Conservation (phyloP, 2,888 invertebrate species). For the Nomada ruficornis region DNA sequence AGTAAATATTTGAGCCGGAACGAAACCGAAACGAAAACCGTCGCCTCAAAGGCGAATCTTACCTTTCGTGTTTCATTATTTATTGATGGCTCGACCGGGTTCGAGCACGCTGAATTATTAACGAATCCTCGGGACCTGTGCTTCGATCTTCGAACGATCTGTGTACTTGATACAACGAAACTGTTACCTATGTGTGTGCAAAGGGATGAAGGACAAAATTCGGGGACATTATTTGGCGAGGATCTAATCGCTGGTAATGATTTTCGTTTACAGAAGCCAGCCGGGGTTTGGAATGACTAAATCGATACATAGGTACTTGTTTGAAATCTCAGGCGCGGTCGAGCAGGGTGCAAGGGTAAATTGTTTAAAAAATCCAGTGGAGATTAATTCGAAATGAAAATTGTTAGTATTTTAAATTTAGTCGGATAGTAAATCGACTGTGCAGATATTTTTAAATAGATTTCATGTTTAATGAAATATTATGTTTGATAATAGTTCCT, state of each 20-base stretch:
- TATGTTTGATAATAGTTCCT: no score
- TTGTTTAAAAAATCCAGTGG: no score
- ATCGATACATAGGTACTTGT: neutral
- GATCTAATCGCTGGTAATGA: constrained; percentile 19
- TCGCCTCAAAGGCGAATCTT: constrained; percentile 26
- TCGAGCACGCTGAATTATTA: constrained; percentile 37
- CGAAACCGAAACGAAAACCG: constrained; percentile 29
- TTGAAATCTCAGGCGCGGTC: no score
- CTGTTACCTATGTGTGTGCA: neutral
- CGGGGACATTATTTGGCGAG: constrained; percentile 25
- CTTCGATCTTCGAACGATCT: constrained; percentile 22
- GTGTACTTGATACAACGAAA: neutral
- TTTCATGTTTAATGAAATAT: no score
- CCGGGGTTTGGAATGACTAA: neutral
- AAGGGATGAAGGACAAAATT: neutral
- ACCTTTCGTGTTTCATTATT: constrained; percentile 45
- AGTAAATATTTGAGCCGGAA: constrained; percentile 45
- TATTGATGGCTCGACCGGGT: constrained; percentile 19
- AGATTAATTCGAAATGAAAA: no score
- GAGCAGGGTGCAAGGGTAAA: no score
- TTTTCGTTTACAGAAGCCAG: constrained; percentile 3
- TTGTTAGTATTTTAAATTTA: no score
- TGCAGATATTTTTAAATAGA: no score
- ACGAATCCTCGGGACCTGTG: constrained; percentile 9
- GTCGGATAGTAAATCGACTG: no score